phyloP scores from a whole-genome alignment of 2,113 vertebrate species.

The Steatornis caripensis region DNA sequence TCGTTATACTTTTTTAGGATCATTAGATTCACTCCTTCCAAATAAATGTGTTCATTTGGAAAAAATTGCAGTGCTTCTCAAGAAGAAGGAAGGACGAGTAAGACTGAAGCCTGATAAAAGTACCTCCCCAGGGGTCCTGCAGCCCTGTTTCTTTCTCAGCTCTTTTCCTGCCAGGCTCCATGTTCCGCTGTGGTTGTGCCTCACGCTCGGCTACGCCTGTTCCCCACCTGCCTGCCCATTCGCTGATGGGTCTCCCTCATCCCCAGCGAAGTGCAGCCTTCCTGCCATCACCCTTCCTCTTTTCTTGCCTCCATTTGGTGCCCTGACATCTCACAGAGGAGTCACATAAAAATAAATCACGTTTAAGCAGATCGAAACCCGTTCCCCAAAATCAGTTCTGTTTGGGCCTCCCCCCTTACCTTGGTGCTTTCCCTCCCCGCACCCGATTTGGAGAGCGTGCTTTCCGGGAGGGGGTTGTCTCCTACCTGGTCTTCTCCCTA shows the following conservation, averaged over 20 bases:
- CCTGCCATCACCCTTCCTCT: not conserved
- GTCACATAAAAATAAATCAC: not conserved
- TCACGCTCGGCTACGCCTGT: fast-evolving
- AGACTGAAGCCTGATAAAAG: not conserved
- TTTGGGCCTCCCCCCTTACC: not conserved
- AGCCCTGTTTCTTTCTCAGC: not conserved
- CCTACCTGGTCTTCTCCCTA: fast-evolving
- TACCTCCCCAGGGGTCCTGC: not conserved
- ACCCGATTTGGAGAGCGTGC: fast-evolving
- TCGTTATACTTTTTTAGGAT: not conserved
- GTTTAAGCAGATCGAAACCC: not conserved
- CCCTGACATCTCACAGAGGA: not conserved
- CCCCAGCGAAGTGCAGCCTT: not conserved
- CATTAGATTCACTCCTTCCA: not conserved
- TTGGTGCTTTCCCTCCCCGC: not conserved
- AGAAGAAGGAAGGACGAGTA: not conserved
- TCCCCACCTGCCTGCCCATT: not conserved
- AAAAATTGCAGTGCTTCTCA: not conserved
- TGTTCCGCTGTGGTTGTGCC: not conserved
- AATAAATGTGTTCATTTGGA: not conserved
- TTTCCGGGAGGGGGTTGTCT: not conserved
- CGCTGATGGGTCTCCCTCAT: not conserved
- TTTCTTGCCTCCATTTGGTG: not conserved
- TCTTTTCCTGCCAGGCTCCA: not conserved
- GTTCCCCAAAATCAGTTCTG: not conserved